Conservation (phyloP, 2,888 invertebrate species). For the Sinohyriopsis cumingii region DNA sequence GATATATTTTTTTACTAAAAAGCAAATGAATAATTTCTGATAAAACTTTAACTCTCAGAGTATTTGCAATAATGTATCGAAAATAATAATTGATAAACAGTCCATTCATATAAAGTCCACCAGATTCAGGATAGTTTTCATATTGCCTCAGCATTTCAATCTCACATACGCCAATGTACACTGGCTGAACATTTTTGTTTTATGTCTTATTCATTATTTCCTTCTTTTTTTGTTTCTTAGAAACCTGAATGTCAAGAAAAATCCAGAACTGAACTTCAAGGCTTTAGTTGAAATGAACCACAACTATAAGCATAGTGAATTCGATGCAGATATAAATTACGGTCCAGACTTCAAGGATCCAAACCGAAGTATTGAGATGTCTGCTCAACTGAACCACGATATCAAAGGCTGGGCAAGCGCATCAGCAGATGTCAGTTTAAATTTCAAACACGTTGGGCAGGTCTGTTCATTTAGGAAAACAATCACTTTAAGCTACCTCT, state of each 20-base stretch:
- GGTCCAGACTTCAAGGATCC: constrained; percentile 41
- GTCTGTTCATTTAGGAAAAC: too few species aligned
- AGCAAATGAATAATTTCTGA: too few species aligned
- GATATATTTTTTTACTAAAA: too few species aligned
- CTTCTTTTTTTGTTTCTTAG: constrained; percentile 11
- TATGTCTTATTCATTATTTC: too few species aligned
- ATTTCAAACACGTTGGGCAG: neutral
- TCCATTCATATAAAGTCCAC: neutral
- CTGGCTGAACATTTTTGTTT: too few species aligned
- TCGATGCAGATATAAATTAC: constrained; percentile 32
- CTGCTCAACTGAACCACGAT: constrained; percentile 24
- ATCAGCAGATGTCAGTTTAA: constrained; percentile 14
- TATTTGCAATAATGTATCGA: too few species aligned
- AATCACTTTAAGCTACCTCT: too few species aligned
- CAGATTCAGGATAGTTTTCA: neutral
- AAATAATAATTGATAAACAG: too few species aligned
- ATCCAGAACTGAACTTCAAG: constrained; percentile 29
- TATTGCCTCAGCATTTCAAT: too few species aligned
- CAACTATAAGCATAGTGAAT: constrained; percentile 38
- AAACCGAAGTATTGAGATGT: constrained; percentile 29
- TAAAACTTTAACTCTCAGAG: too few species aligned
- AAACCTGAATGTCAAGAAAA: constrained; percentile 31
- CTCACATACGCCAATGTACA: too few species aligned
- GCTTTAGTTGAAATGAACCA: constrained; percentile 29
- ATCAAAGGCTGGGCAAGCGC: constrained; percentile 20